These are phyloP conservation scores for Spondyliosoma cantharus DNA, from an alignment of 2,797 vertebrate genomes.

Conservation along the genomic window DNA sequence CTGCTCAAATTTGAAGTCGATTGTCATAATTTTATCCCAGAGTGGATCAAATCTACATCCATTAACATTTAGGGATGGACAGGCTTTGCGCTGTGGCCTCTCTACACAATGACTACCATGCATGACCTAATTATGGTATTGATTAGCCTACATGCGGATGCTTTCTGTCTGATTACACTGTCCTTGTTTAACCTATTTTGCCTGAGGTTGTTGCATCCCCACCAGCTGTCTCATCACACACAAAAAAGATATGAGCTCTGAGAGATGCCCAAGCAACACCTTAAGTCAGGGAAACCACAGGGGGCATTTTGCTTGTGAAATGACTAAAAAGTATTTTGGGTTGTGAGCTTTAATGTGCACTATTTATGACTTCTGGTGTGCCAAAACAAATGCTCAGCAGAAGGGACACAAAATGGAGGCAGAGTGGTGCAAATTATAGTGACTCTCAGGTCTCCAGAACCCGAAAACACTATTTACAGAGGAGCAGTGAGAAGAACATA, in stretches of 20 bases:
- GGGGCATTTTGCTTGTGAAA: not conserved
- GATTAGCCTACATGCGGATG: slow-evolving; percentile 77
- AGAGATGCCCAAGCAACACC: slow-evolving; percentile 5
- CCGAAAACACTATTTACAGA: not conserved
- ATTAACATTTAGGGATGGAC: not conserved
- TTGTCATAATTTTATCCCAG: slow-evolving; percentile 1
- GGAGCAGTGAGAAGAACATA: not conserved
- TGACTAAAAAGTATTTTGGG: slow-evolving; percentile 4
- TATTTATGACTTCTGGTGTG: not conserved
- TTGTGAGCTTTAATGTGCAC: not conserved
- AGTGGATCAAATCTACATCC: slow-evolving; percentile 9
- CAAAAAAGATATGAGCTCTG: not conserved
- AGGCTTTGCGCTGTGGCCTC: slow-evolving; percentile 34
- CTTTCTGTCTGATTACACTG: slow-evolving; percentile 60
- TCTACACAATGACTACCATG: slow-evolving; percentile 41
- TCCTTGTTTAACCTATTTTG: slow-evolving; percentile 64
- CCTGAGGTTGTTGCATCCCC: slow-evolving; percentile 32
- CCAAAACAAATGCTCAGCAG: slow-evolving; percentile 5
- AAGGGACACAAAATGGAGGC: not conserved
- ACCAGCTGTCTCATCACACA: slow-evolving; percentile 33
- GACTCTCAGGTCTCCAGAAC: not conserved
- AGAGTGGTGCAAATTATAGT: slow-evolving; percentile 3
- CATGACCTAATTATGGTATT: slow-evolving; percentile 77
- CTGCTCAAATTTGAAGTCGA: not conserved
- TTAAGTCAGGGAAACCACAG: slow-evolving; percentile 12